Base-by-base conservation (phyloP, 1,140 invertebrate genomes). In the Drosophila azteca region DNA sequence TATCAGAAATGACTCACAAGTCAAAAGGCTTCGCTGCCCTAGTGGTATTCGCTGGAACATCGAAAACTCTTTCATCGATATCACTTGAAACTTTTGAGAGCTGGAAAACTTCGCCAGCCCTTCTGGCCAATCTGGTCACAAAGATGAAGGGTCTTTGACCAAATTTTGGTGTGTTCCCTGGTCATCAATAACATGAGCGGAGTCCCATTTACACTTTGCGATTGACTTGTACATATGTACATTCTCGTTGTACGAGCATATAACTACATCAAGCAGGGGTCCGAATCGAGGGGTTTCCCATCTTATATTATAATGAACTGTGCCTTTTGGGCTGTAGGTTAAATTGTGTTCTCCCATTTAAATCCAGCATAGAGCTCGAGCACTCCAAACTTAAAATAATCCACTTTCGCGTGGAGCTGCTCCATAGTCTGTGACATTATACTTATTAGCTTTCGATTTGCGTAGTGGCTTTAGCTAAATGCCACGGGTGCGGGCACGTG, bases 371-470 rank as follows among this genome's bases (percentile, higher is more conserved):
- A 72, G 77, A 73, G 22, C 68, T 43, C 17, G 22, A 50, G 67
- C 55, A 53, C 59, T 66, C 41, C 51, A 3, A 52, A 50, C 35
- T 44, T 53, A 20, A 45, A 39, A 6, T 50, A 43, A 70, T 52
- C 44, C 65, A 58, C 63, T 68, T 48, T 43, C 46, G 43, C 61
- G 46, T 43, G 17, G 41, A 54, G 3, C 15, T 41, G 26, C 43
- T 41, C 24, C 58, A 45, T 6, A 20, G 51, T 60, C 13, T 51
- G 60, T 49, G 68, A 39, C 44, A 43, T 73, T 48, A 45, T 46
- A 61, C 49, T 71, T 59, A 87, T 87, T 85, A 87, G 78, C 81
- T 87, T 87, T 87, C 83, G 81, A 85, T 85, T 85, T 85, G 78
- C 82, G 51, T 72, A 81, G 82, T 87, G 73, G 81, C 82, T 81